These are phyloP conservation scores for Glyphotaelius pellucidus DNA, from an alignment of 2,888 invertebrate genomes.

Conservation along the genomic window DNA sequence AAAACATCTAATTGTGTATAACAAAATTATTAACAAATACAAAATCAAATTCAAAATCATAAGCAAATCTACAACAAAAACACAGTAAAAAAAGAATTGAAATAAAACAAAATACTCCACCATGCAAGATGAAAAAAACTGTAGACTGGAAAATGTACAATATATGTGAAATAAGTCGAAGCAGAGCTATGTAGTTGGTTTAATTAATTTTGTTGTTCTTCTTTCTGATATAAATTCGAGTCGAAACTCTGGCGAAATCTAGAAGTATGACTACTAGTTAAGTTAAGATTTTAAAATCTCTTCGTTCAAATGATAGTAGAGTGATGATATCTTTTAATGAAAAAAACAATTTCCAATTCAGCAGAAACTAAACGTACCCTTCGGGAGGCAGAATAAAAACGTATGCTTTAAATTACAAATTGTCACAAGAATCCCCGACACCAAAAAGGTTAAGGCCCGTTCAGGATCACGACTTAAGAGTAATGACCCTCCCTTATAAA, in stretches of 20 bases:
- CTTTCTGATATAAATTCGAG: no score
- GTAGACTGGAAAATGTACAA: no score
- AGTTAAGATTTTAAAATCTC: background rate
- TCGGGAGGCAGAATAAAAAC: background rate
- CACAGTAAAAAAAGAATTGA: no score
- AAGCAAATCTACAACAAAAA: no score
- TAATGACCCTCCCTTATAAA: constrained; percentile 33
- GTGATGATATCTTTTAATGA: background rate
- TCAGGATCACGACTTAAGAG: constrained; percentile 29
- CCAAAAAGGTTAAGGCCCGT: constrained; percentile 27
- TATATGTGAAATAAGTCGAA: no score
- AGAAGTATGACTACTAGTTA: background rate
- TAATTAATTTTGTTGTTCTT: no score
- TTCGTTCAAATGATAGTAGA: background rate
- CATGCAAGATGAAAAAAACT: no score
- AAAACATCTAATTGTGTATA: no score
- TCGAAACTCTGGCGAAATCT: background rate
- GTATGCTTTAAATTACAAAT: constrained; percentile 7
- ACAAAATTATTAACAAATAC: no score
- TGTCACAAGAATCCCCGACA: constrained; percentile 24
- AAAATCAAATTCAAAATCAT: no score
- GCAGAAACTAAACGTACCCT: background rate
- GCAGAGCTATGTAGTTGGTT: no score
- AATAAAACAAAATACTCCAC: no score
- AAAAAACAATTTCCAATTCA: background rate